Base-by-base conservation (phyloP, 2,888 invertebrate genomes). In the Boloria selene region DNA sequence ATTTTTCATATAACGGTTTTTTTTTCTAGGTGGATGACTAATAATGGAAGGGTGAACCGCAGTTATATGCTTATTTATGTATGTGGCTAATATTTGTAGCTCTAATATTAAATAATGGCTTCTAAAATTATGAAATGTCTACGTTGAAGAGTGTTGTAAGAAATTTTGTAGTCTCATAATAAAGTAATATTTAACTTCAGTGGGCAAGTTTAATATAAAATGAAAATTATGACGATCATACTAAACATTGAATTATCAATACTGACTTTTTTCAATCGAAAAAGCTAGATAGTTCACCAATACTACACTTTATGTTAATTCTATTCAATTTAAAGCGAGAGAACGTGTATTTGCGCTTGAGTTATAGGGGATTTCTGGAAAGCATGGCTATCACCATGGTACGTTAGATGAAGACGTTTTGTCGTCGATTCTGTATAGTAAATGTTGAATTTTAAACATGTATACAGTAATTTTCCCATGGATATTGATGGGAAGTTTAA, bases 341-440 rank as follows among this genome's bases (percentile, higher is more conserved):
- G 79, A 84, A 83, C 82, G 79, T 73, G 70, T 58, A 44, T 38
- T 2, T 45, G 16, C 22, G 0, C 26, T 14, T 82, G 75, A 87
- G 76, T 82, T 86, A 86, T 78, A 70, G 72, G 73, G 71, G 73
- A 49, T 79, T 77, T 58, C 73, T 75, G 74, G 71, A 72, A 71
- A 52, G 69, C 76, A 76, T 73, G 76, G 67, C 77, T 80, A 80
- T 80, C 77, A 85, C 83, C 83, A 85, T 80, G 64, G 71, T 53
- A 18, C 65, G 70, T 71, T 62, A 72, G 77, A 88, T 88, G 82
- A 78, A 88, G 88, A 74, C 85, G 83, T 88, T 81, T 81, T 72
- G 76, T 77, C 72, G 31, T 18, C 18, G 31, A 13, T 55, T 7
- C 17, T 1, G 22, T 44, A n/a, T 26, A 10, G 31, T 38, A 38